phyloP scores from a whole-genome alignment of 2,797 vertebrate species.

The Eptatretus atami region DNA sequence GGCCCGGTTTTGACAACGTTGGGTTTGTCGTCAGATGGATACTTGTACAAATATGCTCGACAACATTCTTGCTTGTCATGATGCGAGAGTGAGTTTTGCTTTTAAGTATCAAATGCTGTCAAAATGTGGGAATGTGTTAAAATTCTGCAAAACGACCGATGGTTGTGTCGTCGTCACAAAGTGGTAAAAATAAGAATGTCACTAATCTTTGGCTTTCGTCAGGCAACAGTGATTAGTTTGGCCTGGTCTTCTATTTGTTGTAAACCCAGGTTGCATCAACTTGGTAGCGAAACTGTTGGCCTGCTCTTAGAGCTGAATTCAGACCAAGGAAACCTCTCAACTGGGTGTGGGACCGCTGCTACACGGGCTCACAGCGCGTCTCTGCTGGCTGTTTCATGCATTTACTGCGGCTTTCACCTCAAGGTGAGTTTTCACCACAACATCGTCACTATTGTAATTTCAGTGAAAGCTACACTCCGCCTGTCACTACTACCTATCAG shows the following conservation, averaged over 20 bases:
- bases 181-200: too few relatives aligned
- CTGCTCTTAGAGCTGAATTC: slow-evolving; percentile 80
- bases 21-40: slow-evolving; percentile 88
- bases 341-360: slow-evolving; percentile 92
- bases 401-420: slow-evolving; percentile 90
- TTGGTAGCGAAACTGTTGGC: slow-evolving; percentile 88
- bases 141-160: not conserved
- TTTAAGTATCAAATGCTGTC: too few relatives aligned
- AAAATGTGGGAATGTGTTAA: too few relatives aligned
- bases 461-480: too few relatives aligned
- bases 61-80: slow-evolving; percentile 95
- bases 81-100: slow-evolving; percentile 44
- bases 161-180: too few relatives aligned
- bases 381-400: slow-evolving; percentile 74
- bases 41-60: slow-evolving; percentile 98
- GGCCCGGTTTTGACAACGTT: slow-evolving; percentile 89
- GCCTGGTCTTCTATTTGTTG: too few relatives aligned
- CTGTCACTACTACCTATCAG: too few relatives aligned
- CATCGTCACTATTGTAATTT: too few relatives aligned
- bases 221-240: too few relatives aligned
- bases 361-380: slow-evolving; percentile 65
- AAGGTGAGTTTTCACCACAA: slow-evolving; percentile 25
- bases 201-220: too few relatives aligned
- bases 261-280: slow-evolving; percentile 53
- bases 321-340: slow-evolving; percentile 97